A percentile compares a stretch with the other conserved stretches of the same genome.
Conservation (phyloP, 1,140 invertebrate genomes). For the Hormaphis cornu region DNA sequence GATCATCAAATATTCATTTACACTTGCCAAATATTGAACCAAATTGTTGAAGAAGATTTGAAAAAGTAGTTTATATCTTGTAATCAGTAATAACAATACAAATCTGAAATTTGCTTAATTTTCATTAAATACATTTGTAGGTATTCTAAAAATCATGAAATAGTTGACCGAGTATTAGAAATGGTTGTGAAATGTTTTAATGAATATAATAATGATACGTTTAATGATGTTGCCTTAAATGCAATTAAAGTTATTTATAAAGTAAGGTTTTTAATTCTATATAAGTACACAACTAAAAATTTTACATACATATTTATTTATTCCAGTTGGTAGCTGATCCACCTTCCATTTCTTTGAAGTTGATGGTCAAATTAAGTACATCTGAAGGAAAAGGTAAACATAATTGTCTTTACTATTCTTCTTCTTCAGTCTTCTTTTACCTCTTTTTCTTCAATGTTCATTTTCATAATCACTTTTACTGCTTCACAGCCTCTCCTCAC, state of each 20-base stretch:
- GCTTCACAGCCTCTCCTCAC: background rate
- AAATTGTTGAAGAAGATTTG: conserved; percentile 42
- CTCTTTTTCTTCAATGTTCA: no score
- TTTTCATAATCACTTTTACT: no score
- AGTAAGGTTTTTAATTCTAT: conserved; percentile 39
- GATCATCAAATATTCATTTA: conserved; percentile 51
- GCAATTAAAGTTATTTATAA: conserved; percentile 54
- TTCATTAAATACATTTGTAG: conserved; percentile 36
- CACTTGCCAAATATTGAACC: conserved; percentile 50
- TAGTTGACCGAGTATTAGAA: conserved; percentile 46
- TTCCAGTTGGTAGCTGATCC: no score
- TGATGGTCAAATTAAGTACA: no score
- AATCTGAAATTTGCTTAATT: background rate
- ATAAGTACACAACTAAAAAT: no score
- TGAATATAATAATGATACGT: conserved; percentile 44
- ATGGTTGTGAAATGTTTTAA: conserved; percentile 47
- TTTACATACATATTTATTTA: no score
- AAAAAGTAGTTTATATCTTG: background rate
- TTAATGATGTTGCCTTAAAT: conserved; percentile 50
- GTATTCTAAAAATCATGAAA: conserved; percentile 47
- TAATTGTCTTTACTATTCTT: no score
- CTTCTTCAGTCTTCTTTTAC: no score
- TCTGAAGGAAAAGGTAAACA: no score
- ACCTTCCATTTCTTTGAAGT: no score
- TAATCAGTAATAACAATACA: background rate